Percentiles rank a stretch among this genome's conserved stretches.
phyloP scores from a whole-genome alignment of 2,888 invertebrate genomes.

The Pterostichus madidus region DNA sequence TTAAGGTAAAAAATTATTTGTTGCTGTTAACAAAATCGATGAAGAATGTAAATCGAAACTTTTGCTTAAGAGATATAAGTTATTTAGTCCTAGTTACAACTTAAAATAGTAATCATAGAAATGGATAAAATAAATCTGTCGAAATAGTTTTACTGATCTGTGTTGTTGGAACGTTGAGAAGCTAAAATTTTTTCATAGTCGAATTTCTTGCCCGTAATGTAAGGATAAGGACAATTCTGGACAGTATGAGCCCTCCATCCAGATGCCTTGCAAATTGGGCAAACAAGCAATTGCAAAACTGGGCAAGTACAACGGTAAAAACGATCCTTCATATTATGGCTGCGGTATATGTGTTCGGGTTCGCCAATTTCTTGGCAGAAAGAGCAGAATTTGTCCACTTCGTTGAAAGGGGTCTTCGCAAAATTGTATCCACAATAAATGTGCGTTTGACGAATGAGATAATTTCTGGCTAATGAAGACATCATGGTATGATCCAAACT shows the following conservation, averaged over 20 bases:
- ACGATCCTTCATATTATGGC: not conserved
- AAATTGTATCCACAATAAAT: not conserved
- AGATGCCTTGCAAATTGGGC: not conserved
- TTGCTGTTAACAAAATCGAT: too few relatives aligned
- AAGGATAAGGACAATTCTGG: not conserved
- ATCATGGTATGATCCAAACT: too few relatives aligned
- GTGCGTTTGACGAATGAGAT: not conserved
- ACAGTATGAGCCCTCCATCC: not conserved
- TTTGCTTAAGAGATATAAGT: too few relatives aligned
- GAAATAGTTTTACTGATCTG: too few relatives aligned
- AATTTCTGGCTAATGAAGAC: not conserved
- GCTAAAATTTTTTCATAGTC: too few relatives aligned
- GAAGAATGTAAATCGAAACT: too few relatives aligned
- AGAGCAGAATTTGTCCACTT: not conserved
- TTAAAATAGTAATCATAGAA: too few relatives aligned
- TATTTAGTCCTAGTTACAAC: too few relatives aligned
- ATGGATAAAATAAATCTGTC: too few relatives aligned
- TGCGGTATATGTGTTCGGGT: not conserved
- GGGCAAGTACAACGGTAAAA: not conserved
- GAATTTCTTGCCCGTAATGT: too few relatives aligned
- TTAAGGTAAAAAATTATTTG: too few relatives aligned
- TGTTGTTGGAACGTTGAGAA: too few relatives aligned
- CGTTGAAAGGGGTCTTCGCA: not conserved
- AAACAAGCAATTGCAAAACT: not conserved
- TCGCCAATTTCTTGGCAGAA: not conserved